A percentile compares a stretch with the other conserved stretches of the same genome.
phyloP scores from a whole-genome alignment of 2,797 vertebrate species.

The Acipenser transmontanus region DNA sequence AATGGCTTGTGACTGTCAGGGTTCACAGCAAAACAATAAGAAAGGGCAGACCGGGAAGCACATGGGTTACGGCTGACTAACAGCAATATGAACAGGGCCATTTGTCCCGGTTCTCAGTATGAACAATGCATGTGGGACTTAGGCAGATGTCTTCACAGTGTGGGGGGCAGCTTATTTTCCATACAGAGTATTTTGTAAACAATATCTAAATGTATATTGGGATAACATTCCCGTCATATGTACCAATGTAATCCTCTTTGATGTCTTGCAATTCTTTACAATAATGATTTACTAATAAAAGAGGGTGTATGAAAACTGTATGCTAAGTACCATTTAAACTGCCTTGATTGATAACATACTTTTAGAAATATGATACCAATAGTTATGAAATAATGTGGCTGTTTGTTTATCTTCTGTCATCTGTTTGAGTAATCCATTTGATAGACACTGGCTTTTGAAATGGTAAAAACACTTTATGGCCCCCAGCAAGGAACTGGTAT shows the following conservation, averaged over 20 bases:
- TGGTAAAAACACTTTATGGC: constrained; percentile 14
- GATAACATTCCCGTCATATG: background rate
- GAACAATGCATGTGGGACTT: constrained; percentile 38
- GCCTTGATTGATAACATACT: too few relatives aligned
- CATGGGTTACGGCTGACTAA: constrained; percentile 55
- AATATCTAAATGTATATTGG: constrained; percentile 2
- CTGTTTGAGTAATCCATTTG: constrained; percentile 4
- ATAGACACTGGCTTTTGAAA: constrained; percentile 15
- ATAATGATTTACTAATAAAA: background rate
- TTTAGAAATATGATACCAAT: too few relatives aligned
- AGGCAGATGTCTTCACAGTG: constrained; percentile 38
- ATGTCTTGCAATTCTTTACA: background rate
- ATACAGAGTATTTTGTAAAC: constrained; percentile 13
- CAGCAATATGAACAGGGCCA: constrained; percentile 41
- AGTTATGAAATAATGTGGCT: too few relatives aligned
- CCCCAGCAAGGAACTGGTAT: constrained; percentile 18
- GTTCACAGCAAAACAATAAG: constrained; percentile 54
- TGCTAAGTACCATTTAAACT: too few relatives aligned
- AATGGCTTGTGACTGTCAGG: constrained; percentile 42
- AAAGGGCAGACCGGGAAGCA: constrained; percentile 40
- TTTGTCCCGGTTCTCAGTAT: constrained; percentile 40
- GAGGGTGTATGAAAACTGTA: background rate
- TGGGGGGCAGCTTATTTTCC: constrained; percentile 6
- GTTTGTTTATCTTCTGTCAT: too few relatives aligned
- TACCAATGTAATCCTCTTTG: constrained; percentile 10